A percentile compares a stretch with the other conserved stretches of the same genome.
Evolutionary conservation across 2,888 invertebrate genomes (phyloP).

Genomic region (Mesopsocus fuscifrons): DNA sequence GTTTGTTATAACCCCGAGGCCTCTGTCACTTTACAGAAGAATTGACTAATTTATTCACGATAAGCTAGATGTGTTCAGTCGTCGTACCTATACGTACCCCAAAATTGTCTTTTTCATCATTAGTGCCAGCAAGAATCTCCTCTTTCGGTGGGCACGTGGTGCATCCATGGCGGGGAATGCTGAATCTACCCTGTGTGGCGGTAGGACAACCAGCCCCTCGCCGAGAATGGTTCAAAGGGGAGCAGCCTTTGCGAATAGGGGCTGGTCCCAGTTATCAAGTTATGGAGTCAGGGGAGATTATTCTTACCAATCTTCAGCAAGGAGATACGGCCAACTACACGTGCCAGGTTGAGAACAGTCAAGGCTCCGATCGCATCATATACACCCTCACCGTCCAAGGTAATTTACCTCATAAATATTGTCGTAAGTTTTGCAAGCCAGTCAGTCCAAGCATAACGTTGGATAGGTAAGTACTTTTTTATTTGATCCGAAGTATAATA

Average conservation of each 20-base stretch:
- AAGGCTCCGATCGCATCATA: constrained; percentile 43
- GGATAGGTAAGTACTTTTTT: too few relatives aligned
- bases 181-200: constrained; percentile 39
- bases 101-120: too few relatives aligned
- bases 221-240: constrained; percentile 43
- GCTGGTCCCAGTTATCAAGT: constrained; percentile 39
- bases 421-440: too few relatives aligned
- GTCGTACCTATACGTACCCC: too few relatives aligned
- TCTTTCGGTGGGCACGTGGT: constrained; percentile 48
- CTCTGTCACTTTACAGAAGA: too few relatives aligned
- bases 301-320: constrained; percentile 40
- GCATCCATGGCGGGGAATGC: constrained; percentile 44
- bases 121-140: constrained; percentile 45
- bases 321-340: constrained; percentile 51
- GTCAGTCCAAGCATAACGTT: too few relatives aligned
- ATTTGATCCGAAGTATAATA: too few relatives aligned
- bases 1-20: too few relatives aligned
- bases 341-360: constrained; percentile 43
- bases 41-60: too few relatives aligned
- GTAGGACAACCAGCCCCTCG: constrained; percentile 38
- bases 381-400: constrained; percentile 45
- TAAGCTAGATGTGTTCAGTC: too few relatives aligned
- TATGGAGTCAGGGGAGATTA: constrained; percentile 41
- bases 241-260: constrained; percentile 30
- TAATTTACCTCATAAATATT: too few relatives aligned